These are phyloP conservation scores for Cyrtonyx montezumae DNA, from an alignment of 2,113 vertebrate genomes.

Conservation along the genomic window DNA sequence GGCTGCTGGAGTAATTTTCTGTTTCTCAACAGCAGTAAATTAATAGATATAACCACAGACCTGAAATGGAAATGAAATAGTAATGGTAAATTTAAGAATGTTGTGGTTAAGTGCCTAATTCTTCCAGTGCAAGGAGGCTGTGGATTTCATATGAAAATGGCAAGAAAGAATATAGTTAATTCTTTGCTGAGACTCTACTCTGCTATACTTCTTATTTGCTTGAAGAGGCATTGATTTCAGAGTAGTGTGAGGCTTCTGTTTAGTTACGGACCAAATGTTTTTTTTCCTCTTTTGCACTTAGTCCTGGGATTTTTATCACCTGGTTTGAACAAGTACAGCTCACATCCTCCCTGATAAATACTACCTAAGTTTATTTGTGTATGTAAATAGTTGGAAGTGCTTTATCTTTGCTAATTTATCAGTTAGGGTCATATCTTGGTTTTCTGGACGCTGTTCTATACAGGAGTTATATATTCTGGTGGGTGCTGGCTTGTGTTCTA, in stretches of 20 bases:
- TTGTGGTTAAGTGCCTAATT: background rate
- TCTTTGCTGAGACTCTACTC: background rate
- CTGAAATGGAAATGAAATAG: background rate
- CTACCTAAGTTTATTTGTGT: background rate
- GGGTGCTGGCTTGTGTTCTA: background rate
- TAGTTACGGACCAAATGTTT: background rate
- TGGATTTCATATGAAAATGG: background rate
- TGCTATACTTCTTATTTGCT: background rate
- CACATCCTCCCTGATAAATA: background rate
- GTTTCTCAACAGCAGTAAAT: background rate
- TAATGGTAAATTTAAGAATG: background rate
- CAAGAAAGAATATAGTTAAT: background rate
- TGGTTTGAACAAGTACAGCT: background rate
- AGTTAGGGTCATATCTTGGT: background rate
- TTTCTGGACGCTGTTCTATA: background rate
- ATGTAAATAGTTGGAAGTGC: background rate
- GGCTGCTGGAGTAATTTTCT: background rate
- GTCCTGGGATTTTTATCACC: background rate
- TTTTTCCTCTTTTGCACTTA: background rate
- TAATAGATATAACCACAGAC: background rate
- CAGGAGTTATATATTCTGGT: background rate
- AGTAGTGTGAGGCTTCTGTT: background rate
- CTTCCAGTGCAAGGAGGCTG: background rate
- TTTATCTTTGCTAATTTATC: background rate
- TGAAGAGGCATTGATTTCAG: background rate